phyloP scores from a whole-genome alignment of 1,140 invertebrate species.

The Macrobrachium rosenbergii region DNA sequence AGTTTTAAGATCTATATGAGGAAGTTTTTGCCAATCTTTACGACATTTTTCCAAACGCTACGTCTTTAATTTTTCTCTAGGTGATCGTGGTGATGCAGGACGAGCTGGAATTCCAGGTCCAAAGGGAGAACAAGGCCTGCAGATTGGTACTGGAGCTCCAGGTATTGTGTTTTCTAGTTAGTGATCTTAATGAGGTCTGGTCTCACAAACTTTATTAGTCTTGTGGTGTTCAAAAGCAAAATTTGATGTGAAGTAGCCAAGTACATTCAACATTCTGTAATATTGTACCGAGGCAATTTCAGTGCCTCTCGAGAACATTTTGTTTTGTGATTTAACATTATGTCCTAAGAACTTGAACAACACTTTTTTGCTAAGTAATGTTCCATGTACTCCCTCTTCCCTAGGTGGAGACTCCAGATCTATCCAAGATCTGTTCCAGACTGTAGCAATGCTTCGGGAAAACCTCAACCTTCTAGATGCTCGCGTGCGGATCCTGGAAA shows the following conservation, averaged over 20 bases:
- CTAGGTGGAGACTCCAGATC: background rate
- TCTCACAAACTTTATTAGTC: too few relatives aligned
- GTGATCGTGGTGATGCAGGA: conserved; percentile 12
- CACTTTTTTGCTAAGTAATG: too few relatives aligned
- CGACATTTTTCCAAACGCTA: background rate
- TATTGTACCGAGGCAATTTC: too few relatives aligned
- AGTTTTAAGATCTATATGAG: too few relatives aligned
- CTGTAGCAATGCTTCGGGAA: conserved; percentile 33
- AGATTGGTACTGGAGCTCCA: conserved; percentile 5
- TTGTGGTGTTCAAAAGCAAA: too few relatives aligned
- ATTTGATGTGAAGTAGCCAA: too few relatives aligned
- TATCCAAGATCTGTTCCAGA: conserved; percentile 32
- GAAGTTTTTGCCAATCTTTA: background rate
- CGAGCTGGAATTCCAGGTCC: background rate
- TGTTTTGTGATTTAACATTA: background rate
- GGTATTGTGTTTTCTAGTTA: background rate
- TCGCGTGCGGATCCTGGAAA: conserved; percentile 49
- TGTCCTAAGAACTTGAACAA: background rate
- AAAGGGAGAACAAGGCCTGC: conserved; percentile 27
- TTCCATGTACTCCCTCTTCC: background rate
- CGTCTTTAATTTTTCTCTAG: background rate
- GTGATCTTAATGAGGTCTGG: background rate
- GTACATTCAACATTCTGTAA: too few relatives aligned
- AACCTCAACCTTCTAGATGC: conserved; percentile 52
- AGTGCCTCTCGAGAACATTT: too few relatives aligned